A percentile compares a stretch with the other conserved stretches of the same genome.
These are phyloP conservation scores for Hyaena hyaena DNA, from an alignment of 2,113 vertebrate genomes.

Conservation along the genomic window DNA sequence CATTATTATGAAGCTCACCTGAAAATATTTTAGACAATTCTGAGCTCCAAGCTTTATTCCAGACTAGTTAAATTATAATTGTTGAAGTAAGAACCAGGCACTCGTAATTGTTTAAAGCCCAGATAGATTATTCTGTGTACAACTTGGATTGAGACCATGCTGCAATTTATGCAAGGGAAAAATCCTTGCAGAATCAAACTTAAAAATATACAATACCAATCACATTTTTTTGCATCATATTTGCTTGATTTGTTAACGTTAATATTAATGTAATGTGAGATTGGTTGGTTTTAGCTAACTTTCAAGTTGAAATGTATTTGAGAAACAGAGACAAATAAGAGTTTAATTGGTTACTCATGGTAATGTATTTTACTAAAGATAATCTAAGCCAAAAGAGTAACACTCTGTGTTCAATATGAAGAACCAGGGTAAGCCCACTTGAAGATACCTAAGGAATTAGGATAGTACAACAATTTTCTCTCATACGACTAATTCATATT, in stretches of 20 bases:
- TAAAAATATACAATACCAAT: background rate
- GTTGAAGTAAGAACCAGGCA: background rate
- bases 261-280: background rate
- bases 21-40: slow-evolving; percentile 6
- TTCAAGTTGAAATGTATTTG: background rate
- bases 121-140: background rate
- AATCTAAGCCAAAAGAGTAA: background rate
- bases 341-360: background rate
- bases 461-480: background rate
- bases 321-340: background rate
- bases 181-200: background rate
- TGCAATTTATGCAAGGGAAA: background rate
- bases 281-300: background rate
- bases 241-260: background rate
- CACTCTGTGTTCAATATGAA: background rate
- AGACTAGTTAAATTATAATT: background rate
- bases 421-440: background rate
- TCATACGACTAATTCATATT: background rate
- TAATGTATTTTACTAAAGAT: background rate
- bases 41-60: background rate
- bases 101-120: background rate
- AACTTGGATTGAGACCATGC: background rate
- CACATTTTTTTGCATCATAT: background rate
- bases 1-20: background rate
- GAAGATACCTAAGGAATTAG: background rate